Conservation (phyloP, 2,888 invertebrate species). For the Apamea sordens region DNA sequence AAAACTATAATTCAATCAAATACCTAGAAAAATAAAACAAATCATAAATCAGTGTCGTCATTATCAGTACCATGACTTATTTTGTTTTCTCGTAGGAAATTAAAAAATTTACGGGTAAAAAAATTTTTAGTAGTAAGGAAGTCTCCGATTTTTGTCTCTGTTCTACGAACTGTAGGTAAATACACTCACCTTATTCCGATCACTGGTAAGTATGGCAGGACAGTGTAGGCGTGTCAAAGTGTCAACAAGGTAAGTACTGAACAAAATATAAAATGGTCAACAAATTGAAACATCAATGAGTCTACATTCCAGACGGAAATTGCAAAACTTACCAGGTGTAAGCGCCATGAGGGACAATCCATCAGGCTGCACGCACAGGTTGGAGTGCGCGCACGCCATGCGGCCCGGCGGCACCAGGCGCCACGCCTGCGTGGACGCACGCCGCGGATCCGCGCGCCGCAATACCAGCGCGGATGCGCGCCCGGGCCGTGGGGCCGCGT, state of each 20-base stretch:
- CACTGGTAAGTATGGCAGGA: neutral
- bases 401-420: conserved; percentile 92
- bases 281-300: neutral
- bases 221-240: neutral
- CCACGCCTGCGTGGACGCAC: conserved; percentile 98
- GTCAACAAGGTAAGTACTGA: neutral
- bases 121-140: too few relatives aligned
- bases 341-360: conserved; percentile 89
- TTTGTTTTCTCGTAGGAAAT: too few relatives aligned
- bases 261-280: neutral
- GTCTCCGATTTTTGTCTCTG: too few relatives aligned
- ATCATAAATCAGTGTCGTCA: too few relatives aligned
- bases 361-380: conserved; percentile 94
- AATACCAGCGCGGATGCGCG: conserved; percentile 93
- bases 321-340: conserved; percentile 75
- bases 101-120: too few relatives aligned
- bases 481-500: conserved; percentile 96
- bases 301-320: neutral
- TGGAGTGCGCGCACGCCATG: conserved; percentile 96
- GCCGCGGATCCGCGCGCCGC: conserved; percentile 95
- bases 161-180: too few relatives aligned
- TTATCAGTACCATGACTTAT: too few relatives aligned
- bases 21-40: too few relatives aligned
- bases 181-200: too few relatives aligned
- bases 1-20: too few relatives aligned